Evolutionary conservation across 1,140 invertebrate species (phyloP).

Genomic region (Trachymyrmex septentrionalis): DNA sequence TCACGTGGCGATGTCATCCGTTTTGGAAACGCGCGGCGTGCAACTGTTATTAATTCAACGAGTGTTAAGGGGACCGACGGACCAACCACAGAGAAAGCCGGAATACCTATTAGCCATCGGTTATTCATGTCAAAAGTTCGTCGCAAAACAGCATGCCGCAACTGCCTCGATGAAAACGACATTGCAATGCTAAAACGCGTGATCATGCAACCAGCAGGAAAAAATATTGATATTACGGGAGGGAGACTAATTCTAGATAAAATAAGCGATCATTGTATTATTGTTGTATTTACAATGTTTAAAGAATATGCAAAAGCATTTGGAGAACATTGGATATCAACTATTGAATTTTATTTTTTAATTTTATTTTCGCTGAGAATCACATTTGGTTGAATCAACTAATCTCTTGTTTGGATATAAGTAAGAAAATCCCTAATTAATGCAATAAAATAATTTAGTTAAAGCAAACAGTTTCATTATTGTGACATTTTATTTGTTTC

Average conservation of each 20-base stretch:
- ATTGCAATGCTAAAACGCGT: constrained; percentile 4
- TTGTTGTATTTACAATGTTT: neutral
- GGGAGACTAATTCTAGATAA: neutral
- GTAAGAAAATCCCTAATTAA: too few species aligned
- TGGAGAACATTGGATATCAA: neutral
- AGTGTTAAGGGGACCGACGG: constrained; percentile 64
- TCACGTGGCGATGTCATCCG: constrained; percentile 31
- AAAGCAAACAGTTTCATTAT: too few species aligned
- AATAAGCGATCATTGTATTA: neutral
- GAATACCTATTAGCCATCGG: constrained; percentile 71
- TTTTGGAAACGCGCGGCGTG: constrained; percentile 58
- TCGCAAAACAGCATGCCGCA: constrained; percentile 13
- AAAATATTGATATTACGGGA: constrained; percentile 23
- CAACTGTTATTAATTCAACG: constrained; percentile 77
- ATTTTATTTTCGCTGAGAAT: neutral
- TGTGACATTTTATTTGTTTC: too few species aligned
- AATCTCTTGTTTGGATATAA: too few species aligned
- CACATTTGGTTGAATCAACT: too few species aligned
- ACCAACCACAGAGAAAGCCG: constrained; percentile 58
- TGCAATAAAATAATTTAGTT: too few species aligned
- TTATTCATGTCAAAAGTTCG: constrained; percentile 74
- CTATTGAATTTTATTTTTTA: neutral
- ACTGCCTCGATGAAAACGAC: constrained; percentile 48
- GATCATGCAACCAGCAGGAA: neutral
- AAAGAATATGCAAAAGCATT: neutral